Evolutionary conservation across 2,888 invertebrate species (phyloP).

Genomic region (Patella ulyssiponensis): DNA sequence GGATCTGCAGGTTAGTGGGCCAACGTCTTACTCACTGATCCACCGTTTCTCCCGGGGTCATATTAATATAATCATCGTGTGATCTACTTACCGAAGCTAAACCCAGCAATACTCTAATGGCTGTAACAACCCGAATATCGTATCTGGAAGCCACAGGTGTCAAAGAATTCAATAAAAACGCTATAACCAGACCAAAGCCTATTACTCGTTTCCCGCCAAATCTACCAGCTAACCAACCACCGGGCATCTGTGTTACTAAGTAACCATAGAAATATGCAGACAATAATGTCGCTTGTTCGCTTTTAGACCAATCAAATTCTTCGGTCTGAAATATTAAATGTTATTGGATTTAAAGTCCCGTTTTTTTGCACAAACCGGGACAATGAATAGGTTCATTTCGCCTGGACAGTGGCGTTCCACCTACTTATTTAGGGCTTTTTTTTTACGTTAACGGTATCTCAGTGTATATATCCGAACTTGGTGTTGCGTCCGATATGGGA

Average conservation of each 20-base stretch:
- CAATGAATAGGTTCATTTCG: too few relatives aligned
- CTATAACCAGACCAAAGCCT: slow-evolving; percentile 61
- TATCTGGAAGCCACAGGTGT: slow-evolving; percentile 58
- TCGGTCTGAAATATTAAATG: slow-evolving; percentile 39
- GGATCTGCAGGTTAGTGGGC: too few relatives aligned
- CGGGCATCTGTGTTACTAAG: slow-evolving; percentile 54
- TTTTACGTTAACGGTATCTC: too few relatives aligned
- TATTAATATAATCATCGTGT: neutral
- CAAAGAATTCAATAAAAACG: slow-evolving; percentile 56
- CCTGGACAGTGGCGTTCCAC: too few relatives aligned
- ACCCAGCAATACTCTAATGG: slow-evolving; percentile 56
- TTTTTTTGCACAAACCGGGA: too few relatives aligned
- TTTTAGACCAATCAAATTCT: slow-evolving; percentile 54
- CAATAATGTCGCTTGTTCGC: slow-evolving; percentile 47
- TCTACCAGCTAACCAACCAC: slow-evolving; percentile 52
- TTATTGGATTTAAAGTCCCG: too few relatives aligned
- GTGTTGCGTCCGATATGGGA: too few relatives aligned
- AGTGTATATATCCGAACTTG: too few relatives aligned
- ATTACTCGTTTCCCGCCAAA: slow-evolving; percentile 67
- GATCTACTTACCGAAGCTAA: slow-evolving; percentile 55
- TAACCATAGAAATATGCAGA: slow-evolving; percentile 64
- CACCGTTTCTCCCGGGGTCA: neutral
- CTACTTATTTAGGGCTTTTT: too few relatives aligned
- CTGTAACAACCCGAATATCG: slow-evolving; percentile 52
- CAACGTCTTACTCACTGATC: too few relatives aligned